Percentiles rank a stretch among this genome's conserved stretches.
phyloP scores from a whole-genome alignment of 2,888 invertebrate genomes.

The Tyria jacobaeae region DNA sequence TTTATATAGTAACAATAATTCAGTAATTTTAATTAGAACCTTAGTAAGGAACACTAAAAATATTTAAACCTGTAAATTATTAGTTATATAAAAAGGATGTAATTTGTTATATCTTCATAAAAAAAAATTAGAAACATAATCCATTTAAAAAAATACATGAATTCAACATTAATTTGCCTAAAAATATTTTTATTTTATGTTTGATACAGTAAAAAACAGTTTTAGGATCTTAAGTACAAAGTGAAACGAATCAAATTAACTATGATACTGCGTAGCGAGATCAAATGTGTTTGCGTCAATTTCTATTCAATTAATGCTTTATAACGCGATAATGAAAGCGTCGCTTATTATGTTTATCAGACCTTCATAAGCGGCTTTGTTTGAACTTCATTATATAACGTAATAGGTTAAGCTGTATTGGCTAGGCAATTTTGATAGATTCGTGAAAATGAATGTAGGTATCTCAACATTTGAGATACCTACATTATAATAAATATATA shows the following conservation, averaged over 20 bases:
- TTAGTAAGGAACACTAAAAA: too few relatives aligned
- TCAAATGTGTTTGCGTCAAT: slow-evolving; percentile 58
- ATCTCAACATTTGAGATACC: not conserved
- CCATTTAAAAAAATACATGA: too few relatives aligned
- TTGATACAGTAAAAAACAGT: too few relatives aligned
- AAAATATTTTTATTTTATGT: not conserved
- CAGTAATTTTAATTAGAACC: too few relatives aligned
- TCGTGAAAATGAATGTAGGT: not conserved
- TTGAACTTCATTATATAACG: slow-evolving; percentile 31
- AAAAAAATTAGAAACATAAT: too few relatives aligned
- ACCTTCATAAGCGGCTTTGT: slow-evolving; percentile 38
- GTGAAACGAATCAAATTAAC: slow-evolving; percentile 47
- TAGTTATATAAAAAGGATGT: too few relatives aligned
- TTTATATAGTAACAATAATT: too few relatives aligned
- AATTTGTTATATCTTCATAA: too few relatives aligned
- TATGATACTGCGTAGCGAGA: slow-evolving; percentile 39
- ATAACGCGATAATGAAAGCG: slow-evolving; percentile 33
- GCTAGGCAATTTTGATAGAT: slow-evolving; percentile 14
- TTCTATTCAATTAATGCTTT: slow-evolving; percentile 61
- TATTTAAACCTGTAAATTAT: too few relatives aligned
- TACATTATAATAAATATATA: not conserved
- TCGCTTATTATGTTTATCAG: slow-evolving; percentile 34
- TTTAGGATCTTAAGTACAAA: slow-evolving; percentile 23
- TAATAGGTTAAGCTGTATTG: slow-evolving; percentile 9
- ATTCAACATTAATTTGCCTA: too few relatives aligned